Evolutionary conservation across 2,888 invertebrate genomes (phyloP).

Genomic region (Nymphalis polychloros): DNA sequence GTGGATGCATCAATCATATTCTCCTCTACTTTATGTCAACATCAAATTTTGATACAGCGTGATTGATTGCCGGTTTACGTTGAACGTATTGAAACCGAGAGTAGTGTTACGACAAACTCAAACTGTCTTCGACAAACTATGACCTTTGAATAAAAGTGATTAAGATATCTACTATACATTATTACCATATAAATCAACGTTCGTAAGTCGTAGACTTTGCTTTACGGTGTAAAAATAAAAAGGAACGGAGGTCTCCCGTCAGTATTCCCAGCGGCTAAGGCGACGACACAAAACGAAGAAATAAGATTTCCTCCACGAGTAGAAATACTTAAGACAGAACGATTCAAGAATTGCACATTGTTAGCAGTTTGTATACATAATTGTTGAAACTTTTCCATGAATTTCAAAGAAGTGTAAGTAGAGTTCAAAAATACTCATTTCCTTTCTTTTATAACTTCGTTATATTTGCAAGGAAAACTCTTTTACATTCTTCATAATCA

Average conservation of each 20-base stretch:
- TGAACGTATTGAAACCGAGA: slow-evolving; percentile 38
- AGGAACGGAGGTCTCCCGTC: slow-evolving; percentile 53
- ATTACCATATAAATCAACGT: slow-evolving; percentile 65
- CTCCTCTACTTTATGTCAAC: slow-evolving; percentile 78
- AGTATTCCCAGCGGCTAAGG: slow-evolving; percentile 60
- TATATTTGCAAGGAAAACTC: background rate
- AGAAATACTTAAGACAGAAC: slow-evolving; percentile 63
- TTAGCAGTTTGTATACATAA: slow-evolving; percentile 50
- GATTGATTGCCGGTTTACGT: slow-evolving; percentile 68
- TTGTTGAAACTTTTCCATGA: slow-evolving; percentile 41
- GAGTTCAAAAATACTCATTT: background rate
- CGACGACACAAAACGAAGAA: slow-evolving; percentile 70
- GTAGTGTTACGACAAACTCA: slow-evolving; percentile 18
- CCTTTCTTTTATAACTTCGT: background rate
- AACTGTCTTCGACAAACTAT: slow-evolving; percentile 35
- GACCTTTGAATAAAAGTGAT: slow-evolving; percentile 17
- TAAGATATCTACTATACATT: slow-evolving; percentile 25
- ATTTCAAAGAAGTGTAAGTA: slow-evolving; percentile 18
- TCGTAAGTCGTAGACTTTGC: slow-evolving; percentile 56
- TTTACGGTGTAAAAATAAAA: slow-evolving; percentile 62
- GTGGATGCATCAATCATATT: slow-evolving; percentile 76
- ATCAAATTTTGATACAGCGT: slow-evolving; percentile 76
- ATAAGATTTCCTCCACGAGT: slow-evolving; percentile 62
- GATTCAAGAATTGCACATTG: slow-evolving; percentile 63
- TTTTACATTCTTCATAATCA: too few species aligned